Evolutionary conservation across 2,888 invertebrate genomes (phyloP).

Genomic region (Euphydryas editha): DNA sequence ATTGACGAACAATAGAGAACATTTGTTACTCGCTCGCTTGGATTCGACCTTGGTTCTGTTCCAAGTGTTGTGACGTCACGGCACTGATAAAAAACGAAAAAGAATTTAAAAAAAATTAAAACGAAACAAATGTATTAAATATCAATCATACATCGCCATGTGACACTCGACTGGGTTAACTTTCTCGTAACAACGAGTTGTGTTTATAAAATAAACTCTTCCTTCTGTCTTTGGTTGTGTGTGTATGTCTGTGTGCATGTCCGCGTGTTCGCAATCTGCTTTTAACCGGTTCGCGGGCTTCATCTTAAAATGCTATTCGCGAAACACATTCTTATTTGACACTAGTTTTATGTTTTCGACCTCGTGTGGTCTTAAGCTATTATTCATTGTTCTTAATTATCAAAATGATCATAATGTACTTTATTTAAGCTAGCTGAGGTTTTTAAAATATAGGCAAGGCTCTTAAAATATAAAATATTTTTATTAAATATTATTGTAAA

Average conservation of each 20-base stretch:
- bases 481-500: no score
- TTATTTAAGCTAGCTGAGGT: no score
- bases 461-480: no score
- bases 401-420: no score
- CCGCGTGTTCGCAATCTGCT: constrained; percentile 3
- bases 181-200: constrained; percentile 20
- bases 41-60: not conserved
- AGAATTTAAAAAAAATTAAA: not conserved
- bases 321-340: constrained; percentile 10
- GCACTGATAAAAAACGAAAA: no score
- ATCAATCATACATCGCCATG: not conserved
- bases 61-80: not conserved
- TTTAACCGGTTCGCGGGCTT: constrained; percentile 8
- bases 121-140: not conserved
- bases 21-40: not conserved
- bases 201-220: constrained; percentile 22
- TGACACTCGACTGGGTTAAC: constrained; percentile 18
- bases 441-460: no score
- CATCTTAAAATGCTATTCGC: not conserved
- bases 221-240: not conserved
- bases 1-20: not conserved
- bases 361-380: not conserved
- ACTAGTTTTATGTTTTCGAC: not conserved
- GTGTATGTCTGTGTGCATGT: constrained; percentile 7
- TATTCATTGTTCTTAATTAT: not conserved